Evolutionary conservation across 2,888 invertebrate genomes (phyloP).

Genomic region (Lasioglossum morio): DNA sequence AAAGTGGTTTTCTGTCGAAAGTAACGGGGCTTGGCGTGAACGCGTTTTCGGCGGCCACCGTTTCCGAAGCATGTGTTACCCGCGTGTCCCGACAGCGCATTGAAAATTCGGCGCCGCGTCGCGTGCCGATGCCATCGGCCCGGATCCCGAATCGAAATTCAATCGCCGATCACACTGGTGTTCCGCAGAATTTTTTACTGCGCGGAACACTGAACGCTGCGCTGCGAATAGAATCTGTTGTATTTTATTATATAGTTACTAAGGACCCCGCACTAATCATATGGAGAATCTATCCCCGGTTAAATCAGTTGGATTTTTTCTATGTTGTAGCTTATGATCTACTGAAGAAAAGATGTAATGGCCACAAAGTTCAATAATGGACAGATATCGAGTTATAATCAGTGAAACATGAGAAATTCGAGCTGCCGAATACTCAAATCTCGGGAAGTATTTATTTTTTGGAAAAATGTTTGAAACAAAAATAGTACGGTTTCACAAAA

Average conservation of each 20-base stretch:
- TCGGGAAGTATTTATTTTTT: no score
- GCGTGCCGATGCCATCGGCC: neutral
- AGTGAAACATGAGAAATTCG: no score
- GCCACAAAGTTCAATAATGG: no score
- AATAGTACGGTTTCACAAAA: no score
- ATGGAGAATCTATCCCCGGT: no score
- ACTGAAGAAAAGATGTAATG: no score
- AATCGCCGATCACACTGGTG: neutral
- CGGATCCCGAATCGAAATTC: neutral
- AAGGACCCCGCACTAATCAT: no score
- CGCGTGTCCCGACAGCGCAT: constrained; percentile 4
- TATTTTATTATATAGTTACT: neutral
- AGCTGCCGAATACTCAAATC: no score
- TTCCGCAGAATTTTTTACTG: neutral
- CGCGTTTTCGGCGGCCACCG: constrained; percentile 40
- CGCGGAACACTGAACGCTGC: neutral
- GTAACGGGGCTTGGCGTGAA: constrained; percentile 58
- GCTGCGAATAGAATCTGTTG: neutral
- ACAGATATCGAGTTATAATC: no score
- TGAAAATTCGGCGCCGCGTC: neutral
- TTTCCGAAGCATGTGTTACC: constrained; percentile 38
- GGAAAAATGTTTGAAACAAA: no score
- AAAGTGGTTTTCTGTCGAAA: constrained; percentile 59
- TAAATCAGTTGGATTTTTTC: no score
- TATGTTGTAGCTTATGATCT: no score